phyloP scores from a whole-genome alignment of 2,888 invertebrate genomes.

The Melanotus villosus region DNA sequence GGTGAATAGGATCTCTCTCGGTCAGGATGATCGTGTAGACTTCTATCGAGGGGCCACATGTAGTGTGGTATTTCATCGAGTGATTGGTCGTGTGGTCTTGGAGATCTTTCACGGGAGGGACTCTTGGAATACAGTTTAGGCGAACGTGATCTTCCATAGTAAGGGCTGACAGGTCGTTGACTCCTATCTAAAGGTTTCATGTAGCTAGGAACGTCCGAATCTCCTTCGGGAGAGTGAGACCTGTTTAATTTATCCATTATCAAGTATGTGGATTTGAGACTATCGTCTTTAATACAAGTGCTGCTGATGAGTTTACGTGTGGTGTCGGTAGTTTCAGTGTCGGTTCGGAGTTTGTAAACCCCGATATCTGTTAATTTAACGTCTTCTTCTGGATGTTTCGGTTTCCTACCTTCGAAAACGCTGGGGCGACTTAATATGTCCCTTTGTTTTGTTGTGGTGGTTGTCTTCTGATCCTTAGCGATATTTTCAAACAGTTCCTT shows the following conservation, averaged over 20 bases:
- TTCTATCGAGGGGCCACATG: conserved; percentile 45
- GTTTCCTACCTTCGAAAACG: conserved; percentile 15
- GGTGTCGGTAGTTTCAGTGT: conserved; percentile 39
- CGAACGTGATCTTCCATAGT: conserved; percentile 46
- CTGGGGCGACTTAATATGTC: conserved; percentile 68
- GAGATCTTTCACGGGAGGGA: conserved; percentile 15
- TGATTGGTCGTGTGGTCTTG: conserved; percentile 29
- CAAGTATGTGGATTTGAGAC: conserved; percentile 52
- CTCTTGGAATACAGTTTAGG: conserved; percentile 21
- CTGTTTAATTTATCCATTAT: conserved; percentile 44
- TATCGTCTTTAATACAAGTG: conserved; percentile 31
- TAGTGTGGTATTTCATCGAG: conserved; percentile 47
- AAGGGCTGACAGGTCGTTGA: conserved; percentile 53
- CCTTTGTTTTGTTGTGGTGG: conserved; percentile 64
- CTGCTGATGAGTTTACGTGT: background rate
- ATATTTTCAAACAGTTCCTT: conserved; percentile 81
- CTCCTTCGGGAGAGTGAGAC: conserved; percentile 23
- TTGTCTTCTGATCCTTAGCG: conserved; percentile 61
- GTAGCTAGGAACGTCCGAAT: conserved; percentile 59
- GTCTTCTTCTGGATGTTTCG: conserved; percentile 39
- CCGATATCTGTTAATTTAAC: conserved; percentile 70
- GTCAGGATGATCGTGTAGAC: conserved; percentile 17
- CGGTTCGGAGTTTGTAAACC: conserved; percentile 52
- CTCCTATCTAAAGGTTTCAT: conserved; percentile 62
- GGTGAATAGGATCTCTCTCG: conserved; percentile 3